Percentiles rank a stretch among this genome's conserved stretches.
Conservation (phyloP, 1,140 invertebrate genomes). For the Drosophila tsacasi region DNA sequence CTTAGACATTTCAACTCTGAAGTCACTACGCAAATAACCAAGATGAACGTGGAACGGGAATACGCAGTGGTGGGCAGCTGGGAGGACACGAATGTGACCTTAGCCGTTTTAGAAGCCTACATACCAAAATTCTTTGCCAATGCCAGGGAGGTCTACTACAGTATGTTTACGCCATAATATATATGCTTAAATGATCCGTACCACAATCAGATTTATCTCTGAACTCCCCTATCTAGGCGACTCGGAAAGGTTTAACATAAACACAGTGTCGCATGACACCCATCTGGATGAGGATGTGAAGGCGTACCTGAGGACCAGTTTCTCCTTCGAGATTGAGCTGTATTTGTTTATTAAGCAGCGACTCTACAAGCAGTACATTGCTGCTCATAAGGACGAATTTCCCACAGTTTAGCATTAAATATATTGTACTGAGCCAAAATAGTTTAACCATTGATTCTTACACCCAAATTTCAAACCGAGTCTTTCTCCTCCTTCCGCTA, state of each 20-base stretch:
- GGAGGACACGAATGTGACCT: conserved; percentile 93
- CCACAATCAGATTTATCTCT: conserved; percentile 1
- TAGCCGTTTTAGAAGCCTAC: conserved; percentile 93
- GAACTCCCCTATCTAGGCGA: conserved; percentile 87
- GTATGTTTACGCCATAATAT: conserved; percentile 50
- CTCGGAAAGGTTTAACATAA: conserved; percentile 88
- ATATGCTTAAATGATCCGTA: background rate
- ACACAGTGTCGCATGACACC: conserved; percentile 82
- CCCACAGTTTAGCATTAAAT: conserved; percentile 4
- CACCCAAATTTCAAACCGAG: conserved; percentile 19
- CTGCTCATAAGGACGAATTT: conserved; percentile 86
- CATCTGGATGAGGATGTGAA: conserved; percentile 73
- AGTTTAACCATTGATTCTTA: conserved; percentile 17
- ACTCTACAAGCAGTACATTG: conserved; percentile 92
- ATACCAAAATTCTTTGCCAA: conserved; percentile 93
- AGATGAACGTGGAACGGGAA: conserved; percentile 92
- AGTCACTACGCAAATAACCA: conserved; percentile 92
- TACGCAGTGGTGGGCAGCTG: conserved; percentile 95
- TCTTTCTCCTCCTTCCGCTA: conserved; percentile 53
- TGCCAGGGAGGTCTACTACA: conserved; percentile 86
- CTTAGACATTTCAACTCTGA: conserved; percentile 92
- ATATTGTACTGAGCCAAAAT: background rate
- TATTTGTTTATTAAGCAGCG: conserved; percentile 95
- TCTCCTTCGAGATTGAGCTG: conserved; percentile 91
- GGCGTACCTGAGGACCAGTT: conserved; percentile 62